Percentiles rank a stretch among this genome's conserved stretches.
Evolutionary conservation across 2,888 invertebrate species (phyloP).

Genomic region (Lordiphosa fenestrarum): DNA sequence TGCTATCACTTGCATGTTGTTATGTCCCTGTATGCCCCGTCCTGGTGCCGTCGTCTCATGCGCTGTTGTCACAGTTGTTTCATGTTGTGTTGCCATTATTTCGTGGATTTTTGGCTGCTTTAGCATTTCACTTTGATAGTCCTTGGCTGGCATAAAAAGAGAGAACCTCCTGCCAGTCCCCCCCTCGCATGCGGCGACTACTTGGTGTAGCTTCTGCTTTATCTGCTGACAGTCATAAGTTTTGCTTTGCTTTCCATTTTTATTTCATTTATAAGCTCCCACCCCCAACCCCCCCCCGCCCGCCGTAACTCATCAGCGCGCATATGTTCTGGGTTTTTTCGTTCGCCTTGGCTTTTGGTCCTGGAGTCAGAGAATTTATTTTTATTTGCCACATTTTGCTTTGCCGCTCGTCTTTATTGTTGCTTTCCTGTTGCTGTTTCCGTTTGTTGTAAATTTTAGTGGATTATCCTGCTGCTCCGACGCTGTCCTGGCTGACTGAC

Average conservation of each 20-base stretch:
- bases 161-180: constrained; percentile 4
- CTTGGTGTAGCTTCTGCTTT: constrained; percentile 65
- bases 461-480: constrained; percentile 66
- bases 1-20: constrained; percentile 61
- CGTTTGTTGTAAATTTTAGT: constrained; percentile 76
- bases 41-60: constrained; percentile 9
- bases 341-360: background rate
- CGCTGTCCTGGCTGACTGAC: constrained; percentile 33
- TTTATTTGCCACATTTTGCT: constrained; percentile 69
- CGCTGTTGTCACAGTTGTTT: constrained; percentile 74
- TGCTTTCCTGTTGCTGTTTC: constrained; percentile 71
- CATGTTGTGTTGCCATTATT: constrained; percentile 75
- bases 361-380: constrained; percentile 59
- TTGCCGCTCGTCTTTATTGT: constrained; percentile 7
- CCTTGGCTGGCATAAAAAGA: constrained; percentile 24
- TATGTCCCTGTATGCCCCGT: constrained; percentile 11
- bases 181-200: background rate
- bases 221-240: constrained; percentile 75
- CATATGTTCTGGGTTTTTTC: constrained; percentile 57
- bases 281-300: constrained; percentile 2
- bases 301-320: constrained; percentile 70
- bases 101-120: constrained; percentile 75
- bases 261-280: constrained; percentile 70
- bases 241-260: constrained; percentile 75
- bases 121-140: constrained; percentile 76